Base-by-base conservation (phyloP, 2,888 invertebrate genomes). In the Torymus auratus region DNA sequence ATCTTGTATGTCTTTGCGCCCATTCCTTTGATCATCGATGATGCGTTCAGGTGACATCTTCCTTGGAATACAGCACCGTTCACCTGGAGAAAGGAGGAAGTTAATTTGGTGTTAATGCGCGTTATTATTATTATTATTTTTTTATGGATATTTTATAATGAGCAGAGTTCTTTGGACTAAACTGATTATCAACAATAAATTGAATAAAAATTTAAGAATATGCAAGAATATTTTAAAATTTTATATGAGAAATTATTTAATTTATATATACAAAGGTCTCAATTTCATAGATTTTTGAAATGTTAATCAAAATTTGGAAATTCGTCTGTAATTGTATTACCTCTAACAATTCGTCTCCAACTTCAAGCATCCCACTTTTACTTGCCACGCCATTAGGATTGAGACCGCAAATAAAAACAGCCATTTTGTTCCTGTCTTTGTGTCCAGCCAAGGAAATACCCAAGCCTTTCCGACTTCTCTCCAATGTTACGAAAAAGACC, bases 291-390 rank as follows among this genome's bases (percentile, higher is more conserved):
- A 41, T 41, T 41, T 7, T 5, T 41, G 1, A 41, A 41, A 7
- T 10, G 41, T 41, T 7, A 41, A 41, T 41, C 41, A 41, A 10
- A 41, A 28, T 28, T 28, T 28, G 4, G 5, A 28, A 28, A 41
- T 10, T 41, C 20, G 20, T 20, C 7, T 41, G 7, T 7, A 41
- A 41, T 41, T 41, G 7, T 4, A 87, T 91, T 86, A 97, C 97
- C 95, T 98, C 98, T 56, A 98, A 92, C 84, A 99, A 95, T 91
- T 99, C 98, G 90, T 99, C 99, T 1, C 98, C 99, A 17, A 98
- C 94, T 89, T 95, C 94, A 55, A 99, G 94, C 10, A 95, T 94
- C 7, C 94, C 94, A 5, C 94, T 93, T 85, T 94, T 94, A 83
- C 93, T 94, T 2, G 97, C 96, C 0, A 95, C 93, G 14, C 98